Evolutionary conservation across 64 coral and sea anemone genomes (phyloP).

Genomic region (Exaiptasia diaphana): DNA sequence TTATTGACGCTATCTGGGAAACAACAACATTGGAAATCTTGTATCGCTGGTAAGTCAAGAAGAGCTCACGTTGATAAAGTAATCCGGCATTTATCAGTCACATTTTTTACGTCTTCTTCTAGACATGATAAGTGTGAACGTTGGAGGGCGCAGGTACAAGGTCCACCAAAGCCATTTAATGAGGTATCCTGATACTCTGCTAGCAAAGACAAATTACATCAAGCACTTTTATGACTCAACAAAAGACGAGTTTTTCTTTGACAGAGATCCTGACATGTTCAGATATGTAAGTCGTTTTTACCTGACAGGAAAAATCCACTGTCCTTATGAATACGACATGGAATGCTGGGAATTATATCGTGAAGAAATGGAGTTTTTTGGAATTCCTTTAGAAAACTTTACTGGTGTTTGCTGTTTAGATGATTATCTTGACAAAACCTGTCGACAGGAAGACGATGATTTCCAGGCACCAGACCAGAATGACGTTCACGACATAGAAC

Average conservation of each 20-base stretch:
- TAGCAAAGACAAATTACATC: slow-evolving; percentile 1
- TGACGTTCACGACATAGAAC: not conserved
- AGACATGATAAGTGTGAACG: slow-evolving; percentile 39
- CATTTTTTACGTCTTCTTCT: no score
- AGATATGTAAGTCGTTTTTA: slow-evolving; percentile 46
- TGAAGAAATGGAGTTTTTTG: slow-evolving; percentile 54
- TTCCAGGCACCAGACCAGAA: not conserved
- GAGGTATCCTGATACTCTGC: slow-evolving; percentile 25
- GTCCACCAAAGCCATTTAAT: slow-evolving; percentile 4
- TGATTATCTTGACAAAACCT: not conserved
- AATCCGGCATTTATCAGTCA: no score
- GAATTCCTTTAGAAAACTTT: not conserved
- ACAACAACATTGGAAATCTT: no score
- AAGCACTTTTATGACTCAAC: slow-evolving; percentile 26
- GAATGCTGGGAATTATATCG: slow-evolving; percentile 31
- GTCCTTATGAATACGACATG: not conserved
- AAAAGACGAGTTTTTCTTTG: slow-evolving; percentile 61
- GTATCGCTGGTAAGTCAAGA: no score
- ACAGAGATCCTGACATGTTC: slow-evolving; percentile 55
- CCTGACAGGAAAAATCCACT: slow-evolving; percentile 42
- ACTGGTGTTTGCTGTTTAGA: not conserved
- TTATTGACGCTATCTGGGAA: no score
- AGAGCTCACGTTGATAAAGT: no score
- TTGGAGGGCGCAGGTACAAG: slow-evolving; percentile 39
- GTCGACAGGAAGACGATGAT: not conserved